These are phyloP conservation scores for Formica aserva DNA, from an alignment of 2,888 invertebrate species.

Conservation along the genomic window DNA sequence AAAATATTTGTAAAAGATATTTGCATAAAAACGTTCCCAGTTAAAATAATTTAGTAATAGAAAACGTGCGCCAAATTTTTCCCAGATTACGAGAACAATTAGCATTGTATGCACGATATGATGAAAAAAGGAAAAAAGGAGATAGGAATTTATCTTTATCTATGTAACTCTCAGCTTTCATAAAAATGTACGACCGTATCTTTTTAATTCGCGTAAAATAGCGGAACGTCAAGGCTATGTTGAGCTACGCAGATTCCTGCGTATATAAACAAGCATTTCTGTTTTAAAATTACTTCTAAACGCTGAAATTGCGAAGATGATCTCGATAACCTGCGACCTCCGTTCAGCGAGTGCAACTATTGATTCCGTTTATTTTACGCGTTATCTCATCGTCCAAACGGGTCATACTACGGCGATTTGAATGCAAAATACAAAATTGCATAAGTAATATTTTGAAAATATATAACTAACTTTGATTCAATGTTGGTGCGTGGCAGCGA, in stretches of 20 bases:
- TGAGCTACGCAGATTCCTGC: neutral
- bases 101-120: neutral
- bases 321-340: conserved; percentile 44
- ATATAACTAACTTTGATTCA: neutral
- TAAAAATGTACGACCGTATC: neutral
- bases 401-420: conserved; percentile 16
- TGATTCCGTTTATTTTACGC: conserved; percentile 24
- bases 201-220: neutral
- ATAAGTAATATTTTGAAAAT: neutral
- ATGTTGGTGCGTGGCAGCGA: neutral
- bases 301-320: conserved; percentile 28
- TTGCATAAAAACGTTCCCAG: neutral
- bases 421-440: conserved; percentile 17
- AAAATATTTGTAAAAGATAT: neutral
- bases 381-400: conserved; percentile 20
- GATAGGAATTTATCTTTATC: neutral
- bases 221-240: conserved; percentile 3
- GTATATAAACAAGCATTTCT: conserved; percentile 11
- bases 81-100: neutral
- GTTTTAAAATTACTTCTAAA: conserved; percentile 50
- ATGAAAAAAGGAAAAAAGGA: neutral
- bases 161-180: neutral
- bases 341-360: conserved; percentile 32
- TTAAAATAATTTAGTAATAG: neutral
- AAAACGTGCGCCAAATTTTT: neutral